These are phyloP conservation scores for Cyanoderma ruficeps DNA, from an alignment of 2,113 vertebrate genomes.

Conservation along the genomic window DNA sequence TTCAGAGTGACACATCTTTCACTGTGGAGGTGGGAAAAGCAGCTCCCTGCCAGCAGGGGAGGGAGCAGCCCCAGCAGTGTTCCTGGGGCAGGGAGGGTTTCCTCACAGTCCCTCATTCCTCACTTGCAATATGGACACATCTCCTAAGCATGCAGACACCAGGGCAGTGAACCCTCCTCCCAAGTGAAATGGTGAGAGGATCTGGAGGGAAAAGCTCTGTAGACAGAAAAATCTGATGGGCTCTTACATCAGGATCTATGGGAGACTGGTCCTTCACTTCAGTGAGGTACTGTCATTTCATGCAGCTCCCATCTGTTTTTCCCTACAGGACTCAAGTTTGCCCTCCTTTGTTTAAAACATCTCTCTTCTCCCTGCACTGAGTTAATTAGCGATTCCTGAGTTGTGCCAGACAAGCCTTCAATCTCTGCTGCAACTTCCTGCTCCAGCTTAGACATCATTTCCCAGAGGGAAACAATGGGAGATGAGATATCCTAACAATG, in stretches of 20 bases:
- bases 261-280: not conserved
- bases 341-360: not conserved
- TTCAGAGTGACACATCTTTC: not conserved
- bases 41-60: not conserved
- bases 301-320: not conserved
- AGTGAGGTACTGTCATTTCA: not conserved
- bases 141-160: not conserved
- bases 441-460: constrained; percentile 17
- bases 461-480: not conserved
- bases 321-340: not conserved
- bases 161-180: not conserved
- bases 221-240: not conserved
- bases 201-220: not conserved
- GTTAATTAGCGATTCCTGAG: not conserved
- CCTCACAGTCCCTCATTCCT: not conserved
- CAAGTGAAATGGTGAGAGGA: not conserved
- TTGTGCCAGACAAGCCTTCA: constrained; percentile 6
- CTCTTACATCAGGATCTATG: not conserved
- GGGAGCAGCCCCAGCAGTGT: rapidly evolving
- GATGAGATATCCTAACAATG: not conserved
- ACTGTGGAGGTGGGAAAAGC: not conserved
- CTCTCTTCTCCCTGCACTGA: not conserved
- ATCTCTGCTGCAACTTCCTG: not conserved
- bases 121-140: not conserved
- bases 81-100: too few relatives aligned